Evolutionary conservation across 2,113 vertebrate genomes (phyloP).

Genomic region (Chaenogobius annularis): DNA sequence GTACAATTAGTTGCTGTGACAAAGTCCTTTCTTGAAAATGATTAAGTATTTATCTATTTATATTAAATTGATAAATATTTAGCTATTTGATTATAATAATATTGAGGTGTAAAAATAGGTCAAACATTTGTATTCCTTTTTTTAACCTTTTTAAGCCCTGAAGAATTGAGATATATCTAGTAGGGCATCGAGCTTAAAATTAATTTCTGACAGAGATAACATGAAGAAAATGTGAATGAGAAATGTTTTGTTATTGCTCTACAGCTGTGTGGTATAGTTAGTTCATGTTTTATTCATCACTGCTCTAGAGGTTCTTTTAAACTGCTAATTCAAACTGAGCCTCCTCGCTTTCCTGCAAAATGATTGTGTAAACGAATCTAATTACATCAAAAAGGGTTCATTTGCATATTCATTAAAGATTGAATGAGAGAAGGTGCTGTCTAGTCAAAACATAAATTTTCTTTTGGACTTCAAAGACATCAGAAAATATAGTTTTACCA

Average conservation of each 20-base stretch:
- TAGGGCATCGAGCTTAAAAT: not conserved
- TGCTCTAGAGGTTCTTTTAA: slow-evolving; percentile 14
- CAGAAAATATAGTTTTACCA: not conserved
- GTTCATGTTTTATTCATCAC: slow-evolving; percentile 36
- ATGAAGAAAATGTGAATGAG: not conserved
- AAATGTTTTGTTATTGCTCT: not conserved
- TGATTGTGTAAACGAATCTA: not conserved
- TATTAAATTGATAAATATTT: too few species aligned
- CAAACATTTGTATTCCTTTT: too few species aligned
- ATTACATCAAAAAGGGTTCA: slow-evolving; percentile 16
- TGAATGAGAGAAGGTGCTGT: slow-evolving; percentile 1
- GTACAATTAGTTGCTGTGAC: not conserved
- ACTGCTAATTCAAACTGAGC: slow-evolving; percentile 23
- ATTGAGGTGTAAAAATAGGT: too few species aligned
- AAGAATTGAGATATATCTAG: not conserved
- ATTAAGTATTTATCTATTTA: too few species aligned
- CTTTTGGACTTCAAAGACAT: not conserved
- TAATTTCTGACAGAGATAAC: not conserved
- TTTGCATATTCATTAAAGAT: not conserved
- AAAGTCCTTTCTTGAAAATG: not conserved
- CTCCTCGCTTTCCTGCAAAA: slow-evolving; percentile 12
- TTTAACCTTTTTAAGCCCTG: too few species aligned
- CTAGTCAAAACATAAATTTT: not conserved
- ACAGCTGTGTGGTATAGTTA: slow-evolving; percentile 11
- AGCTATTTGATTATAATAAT: too few species aligned